These are phyloP conservation scores for Chrysemys picta DNA, from an alignment of 2,113 vertebrate genomes.

Conservation along the genomic window DNA sequence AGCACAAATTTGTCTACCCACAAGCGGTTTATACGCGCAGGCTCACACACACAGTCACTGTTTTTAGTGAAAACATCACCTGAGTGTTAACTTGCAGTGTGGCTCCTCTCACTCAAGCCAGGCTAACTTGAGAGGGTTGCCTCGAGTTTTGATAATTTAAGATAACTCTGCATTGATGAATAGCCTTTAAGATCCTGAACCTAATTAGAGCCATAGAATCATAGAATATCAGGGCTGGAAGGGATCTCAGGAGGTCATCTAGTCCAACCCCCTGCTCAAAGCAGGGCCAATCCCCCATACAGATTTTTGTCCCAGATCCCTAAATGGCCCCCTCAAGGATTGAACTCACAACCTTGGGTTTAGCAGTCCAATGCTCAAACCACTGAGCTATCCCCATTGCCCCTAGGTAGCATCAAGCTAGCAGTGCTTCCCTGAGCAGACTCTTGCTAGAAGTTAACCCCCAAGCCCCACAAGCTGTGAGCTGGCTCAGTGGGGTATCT, in stretches of 20 bases:
- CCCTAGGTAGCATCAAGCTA: background rate
- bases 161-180: background rate
- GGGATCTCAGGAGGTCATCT: too few species aligned
- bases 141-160: background rate
- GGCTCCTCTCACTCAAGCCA: background rate
- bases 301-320: too few species aligned
- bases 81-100: background rate
- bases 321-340: too few species aligned
- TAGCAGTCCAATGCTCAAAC: too few species aligned
- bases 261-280: too few species aligned
- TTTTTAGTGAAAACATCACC: conserved; percentile 12
- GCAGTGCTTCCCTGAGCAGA: background rate
- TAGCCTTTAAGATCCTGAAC: background rate
- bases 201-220: background rate
- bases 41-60: background rate
- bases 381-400: too few species aligned
- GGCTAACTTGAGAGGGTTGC: conserved; percentile 9
- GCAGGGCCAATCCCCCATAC: too few species aligned
- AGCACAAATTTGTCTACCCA: background rate
- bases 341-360: too few species aligned
- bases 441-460: background rate
- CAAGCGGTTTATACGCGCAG: background rate
- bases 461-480: conserved; percentile 24
- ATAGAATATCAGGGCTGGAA: too few species aligned
- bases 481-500: background rate